A percentile compares a stretch with the other conserved stretches of the same genome.
phyloP scores from a whole-genome alignment of 1,140 invertebrate genomes.

The Pseudoatta argentina region DNA sequence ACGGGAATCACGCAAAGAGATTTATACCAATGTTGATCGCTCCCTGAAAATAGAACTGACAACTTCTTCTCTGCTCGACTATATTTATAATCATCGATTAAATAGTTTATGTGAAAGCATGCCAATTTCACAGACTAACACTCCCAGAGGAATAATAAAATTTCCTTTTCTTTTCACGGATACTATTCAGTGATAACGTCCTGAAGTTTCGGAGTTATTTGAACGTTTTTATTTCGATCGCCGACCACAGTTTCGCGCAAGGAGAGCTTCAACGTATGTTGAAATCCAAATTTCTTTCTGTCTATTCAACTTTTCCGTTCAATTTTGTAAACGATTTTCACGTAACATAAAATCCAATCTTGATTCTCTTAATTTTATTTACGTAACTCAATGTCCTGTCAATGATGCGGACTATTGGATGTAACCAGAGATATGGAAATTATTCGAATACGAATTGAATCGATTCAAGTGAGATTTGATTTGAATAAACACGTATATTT shows the following conservation, averaged over 20 bases:
- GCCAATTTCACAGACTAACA: constrained; percentile 37
- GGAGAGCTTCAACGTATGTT: no score
- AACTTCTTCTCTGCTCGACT: background rate
- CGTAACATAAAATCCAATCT: background rate
- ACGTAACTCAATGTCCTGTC: background rate
- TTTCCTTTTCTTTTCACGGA: background rate
- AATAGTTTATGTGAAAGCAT: constrained; percentile 35
- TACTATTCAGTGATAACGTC: constrained; percentile 11
- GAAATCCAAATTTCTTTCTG: background rate
- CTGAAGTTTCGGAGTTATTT: constrained; percentile 12
- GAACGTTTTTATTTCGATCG: background rate
- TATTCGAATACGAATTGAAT: no score
- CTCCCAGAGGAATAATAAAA: constrained; percentile 9
- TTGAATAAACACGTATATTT: no score
- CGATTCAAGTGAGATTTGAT: no score
- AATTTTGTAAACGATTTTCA: background rate
- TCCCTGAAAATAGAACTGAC: constrained; percentile 54
- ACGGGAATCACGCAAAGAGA: constrained; percentile 59
- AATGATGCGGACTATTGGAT: no score
- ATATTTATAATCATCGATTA: constrained; percentile 55
- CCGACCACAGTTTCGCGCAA: background rate
- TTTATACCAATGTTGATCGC: constrained; percentile 58
- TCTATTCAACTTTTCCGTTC: background rate
- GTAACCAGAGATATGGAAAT: no score
- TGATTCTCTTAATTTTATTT: background rate